A percentile compares a stretch with the other conserved stretches of the same genome.
phyloP scores from a whole-genome alignment of 2,888 invertebrate species.

The Euzetes globulus region DNA sequence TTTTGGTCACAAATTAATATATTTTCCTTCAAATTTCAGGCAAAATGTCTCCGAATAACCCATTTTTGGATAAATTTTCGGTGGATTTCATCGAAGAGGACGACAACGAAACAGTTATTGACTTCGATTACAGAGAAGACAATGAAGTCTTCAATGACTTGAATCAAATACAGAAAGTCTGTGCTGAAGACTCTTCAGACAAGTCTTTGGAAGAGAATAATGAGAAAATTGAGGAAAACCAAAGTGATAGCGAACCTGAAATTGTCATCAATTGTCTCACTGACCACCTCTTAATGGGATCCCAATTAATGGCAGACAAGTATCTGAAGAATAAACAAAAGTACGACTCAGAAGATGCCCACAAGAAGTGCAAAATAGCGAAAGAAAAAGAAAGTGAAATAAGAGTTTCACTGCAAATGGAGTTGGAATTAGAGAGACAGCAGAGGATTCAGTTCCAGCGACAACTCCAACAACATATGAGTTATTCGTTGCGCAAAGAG shows the following conservation, averaged over 20 bases:
- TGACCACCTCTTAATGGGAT: slow-evolving; percentile 1
- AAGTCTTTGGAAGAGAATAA: not conserved
- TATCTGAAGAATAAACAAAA: not conserved
- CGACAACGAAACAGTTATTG: not conserved
- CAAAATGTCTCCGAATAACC: not conserved
- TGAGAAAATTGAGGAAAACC: not conserved
- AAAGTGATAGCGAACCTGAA: not conserved
- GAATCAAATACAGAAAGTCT: not conserved
- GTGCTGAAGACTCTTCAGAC: not conserved
- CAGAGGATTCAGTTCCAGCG: slow-evolving; percentile 8
- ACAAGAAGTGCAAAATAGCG: not conserved
- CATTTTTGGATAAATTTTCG: slow-evolving; percentile 8
- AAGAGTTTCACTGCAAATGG: not conserved
- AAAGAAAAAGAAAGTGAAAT: not conserved
- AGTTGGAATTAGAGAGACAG: slow-evolving; percentile 4
- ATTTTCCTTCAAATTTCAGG: not conserved
- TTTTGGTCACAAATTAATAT: not conserved
- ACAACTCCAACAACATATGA: slow-evolving; percentile 15
- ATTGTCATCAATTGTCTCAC: not conserved
- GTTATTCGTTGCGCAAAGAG: not conserved
- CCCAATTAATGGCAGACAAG: not conserved
- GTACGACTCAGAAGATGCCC: not conserved
- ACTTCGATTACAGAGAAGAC: not conserved
- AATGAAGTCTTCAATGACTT: not conserved
- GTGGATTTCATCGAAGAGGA: slow-evolving; percentile 5